Percentiles rank a stretch among this genome's conserved stretches.
phyloP scores from a whole-genome alignment of 92 coral and sea anemone genomes.

The Isaurus tuberculatus region DNA sequence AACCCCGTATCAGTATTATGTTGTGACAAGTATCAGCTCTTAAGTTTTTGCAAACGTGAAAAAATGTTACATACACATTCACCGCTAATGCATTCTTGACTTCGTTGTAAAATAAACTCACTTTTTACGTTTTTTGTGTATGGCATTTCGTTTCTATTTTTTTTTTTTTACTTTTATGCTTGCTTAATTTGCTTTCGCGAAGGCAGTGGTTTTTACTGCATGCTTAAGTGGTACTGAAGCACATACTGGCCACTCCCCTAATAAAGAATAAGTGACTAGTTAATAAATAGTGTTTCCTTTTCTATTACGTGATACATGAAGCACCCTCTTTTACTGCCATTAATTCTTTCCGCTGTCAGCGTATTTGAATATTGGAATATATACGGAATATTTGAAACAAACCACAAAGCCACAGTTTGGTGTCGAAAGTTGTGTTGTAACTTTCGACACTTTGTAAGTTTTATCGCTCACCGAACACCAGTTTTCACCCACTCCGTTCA shows the following conservation, averaged over 20 bases:
- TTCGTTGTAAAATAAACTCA: background rate
- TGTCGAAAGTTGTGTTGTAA: background rate
- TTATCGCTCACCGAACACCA: background rate
- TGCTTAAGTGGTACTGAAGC: constrained; percentile 28
- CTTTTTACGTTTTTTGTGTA: too few relatives aligned
- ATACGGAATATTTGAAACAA: constrained; percentile 24
- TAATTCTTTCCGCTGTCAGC: constrained; percentile 17
- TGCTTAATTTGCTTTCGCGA: background rate
- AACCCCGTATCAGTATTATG: background rate
- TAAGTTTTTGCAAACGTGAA: background rate
- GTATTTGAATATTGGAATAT: too few relatives aligned
- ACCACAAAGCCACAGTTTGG: background rate
- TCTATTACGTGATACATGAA: background rate
- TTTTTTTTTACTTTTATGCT: background rate
- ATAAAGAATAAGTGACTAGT: background rate
- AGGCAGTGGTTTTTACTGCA: background rate
- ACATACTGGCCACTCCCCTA: constrained; percentile 19
- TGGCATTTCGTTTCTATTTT: too few relatives aligned
- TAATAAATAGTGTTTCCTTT: background rate
- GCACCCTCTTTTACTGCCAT: background rate
- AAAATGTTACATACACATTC: background rate
- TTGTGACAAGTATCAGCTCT: background rate
- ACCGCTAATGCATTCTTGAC: background rate
- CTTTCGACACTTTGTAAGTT: background rate
- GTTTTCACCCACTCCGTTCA: background rate